A percentile compares a stretch with the other conserved stretches of the same genome.
phyloP scores from a whole-genome alignment of 53 echinoderm and acorn worm species.

The Holothuria scabra region DNA sequence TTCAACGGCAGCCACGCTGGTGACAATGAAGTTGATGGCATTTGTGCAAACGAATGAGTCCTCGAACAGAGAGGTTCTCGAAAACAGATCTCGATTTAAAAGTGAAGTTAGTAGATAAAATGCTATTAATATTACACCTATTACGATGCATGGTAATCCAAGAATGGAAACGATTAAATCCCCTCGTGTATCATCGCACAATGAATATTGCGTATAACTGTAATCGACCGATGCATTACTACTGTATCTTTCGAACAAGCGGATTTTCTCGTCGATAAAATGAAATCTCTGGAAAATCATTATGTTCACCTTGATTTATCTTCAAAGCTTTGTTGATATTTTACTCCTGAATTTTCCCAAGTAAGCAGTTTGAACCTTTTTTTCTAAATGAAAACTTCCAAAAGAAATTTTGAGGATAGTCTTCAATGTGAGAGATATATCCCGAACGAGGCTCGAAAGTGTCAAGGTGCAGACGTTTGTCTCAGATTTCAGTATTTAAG shows the following conservation, averaged over 20 bases:
- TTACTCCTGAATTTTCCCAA: too few relatives aligned
- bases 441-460: too few relatives aligned
- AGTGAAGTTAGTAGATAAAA: neutral
- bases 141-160: conserved; percentile 16
- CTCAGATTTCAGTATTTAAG: too few relatives aligned
- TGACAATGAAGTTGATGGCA: neutral
- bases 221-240: neutral
- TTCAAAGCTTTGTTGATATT: too few relatives aligned
- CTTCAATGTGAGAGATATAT: too few relatives aligned
- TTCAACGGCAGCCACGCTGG: neutral
- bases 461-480: too few relatives aligned
- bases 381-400: too few relatives aligned
- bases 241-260: neutral
- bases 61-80: neutral
- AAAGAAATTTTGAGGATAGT: too few relatives aligned
- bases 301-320: too few relatives aligned
- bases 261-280: neutral
- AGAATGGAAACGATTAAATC: neutral
- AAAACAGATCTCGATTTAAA: neutral
- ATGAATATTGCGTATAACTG: neutral
- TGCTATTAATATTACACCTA: neutral
- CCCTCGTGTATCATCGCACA: neutral
- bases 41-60: neutral
- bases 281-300: neutral
- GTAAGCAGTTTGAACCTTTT: too few relatives aligned